Evolutionary conservation across 2,888 invertebrate species (phyloP).

Genomic region (Pardosa pseudoannulata): DNA sequence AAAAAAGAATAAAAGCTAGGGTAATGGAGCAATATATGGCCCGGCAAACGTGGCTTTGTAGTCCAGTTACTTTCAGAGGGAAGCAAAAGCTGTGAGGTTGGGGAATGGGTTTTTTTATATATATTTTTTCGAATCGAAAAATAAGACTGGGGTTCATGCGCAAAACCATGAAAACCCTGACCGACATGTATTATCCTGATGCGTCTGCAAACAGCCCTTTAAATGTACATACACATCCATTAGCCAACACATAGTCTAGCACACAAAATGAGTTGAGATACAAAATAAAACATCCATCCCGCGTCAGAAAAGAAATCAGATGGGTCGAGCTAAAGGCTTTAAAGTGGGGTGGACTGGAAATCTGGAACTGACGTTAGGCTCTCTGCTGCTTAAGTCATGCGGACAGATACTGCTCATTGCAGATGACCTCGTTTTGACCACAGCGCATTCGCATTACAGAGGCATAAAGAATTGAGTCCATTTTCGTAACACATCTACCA

Average conservation of each 20-base stretch:
- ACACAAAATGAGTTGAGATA: neutral
- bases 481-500: constrained; percentile 56
- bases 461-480: constrained; percentile 39
- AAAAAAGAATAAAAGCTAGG: constrained; percentile 57
- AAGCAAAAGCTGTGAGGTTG: neutral
- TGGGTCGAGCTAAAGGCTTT: constrained; percentile 18
- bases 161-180: neutral
- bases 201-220: neutral
- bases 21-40: constrained; percentile 70
- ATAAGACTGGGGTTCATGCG: neutral
- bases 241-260: neutral
- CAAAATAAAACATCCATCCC: neutral
- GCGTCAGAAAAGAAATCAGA: neutral
- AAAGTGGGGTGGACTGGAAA: constrained; percentile 46
- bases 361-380: constrained; percentile 60
- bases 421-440: constrained; percentile 68
- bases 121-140: neutral
- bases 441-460: constrained; percentile 55
- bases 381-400: constrained; percentile 63
- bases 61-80: constrained; percentile 22
- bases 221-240: neutral
- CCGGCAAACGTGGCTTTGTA: constrained; percentile 60
- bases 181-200: neutral
- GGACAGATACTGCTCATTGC: constrained; percentile 60
- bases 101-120: no score